A percentile compares a stretch with the other conserved stretches of the same genome.
phyloP scores from a whole-genome alignment of 2,888 invertebrate species.

The Athetis lepigone region DNA sequence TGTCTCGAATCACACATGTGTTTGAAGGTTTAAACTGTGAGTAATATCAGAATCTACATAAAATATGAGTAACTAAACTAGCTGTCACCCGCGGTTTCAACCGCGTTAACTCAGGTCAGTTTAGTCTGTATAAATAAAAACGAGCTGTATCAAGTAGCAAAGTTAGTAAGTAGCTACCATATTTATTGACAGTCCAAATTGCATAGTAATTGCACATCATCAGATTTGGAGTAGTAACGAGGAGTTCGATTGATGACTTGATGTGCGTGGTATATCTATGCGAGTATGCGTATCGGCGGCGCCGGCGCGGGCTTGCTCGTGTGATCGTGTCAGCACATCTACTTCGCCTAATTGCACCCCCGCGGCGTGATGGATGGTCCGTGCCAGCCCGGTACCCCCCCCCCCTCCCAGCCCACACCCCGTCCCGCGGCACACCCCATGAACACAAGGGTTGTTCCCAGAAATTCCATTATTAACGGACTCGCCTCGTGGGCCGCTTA shows the following conservation, averaged over 20 bases:
- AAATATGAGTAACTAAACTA: no score
- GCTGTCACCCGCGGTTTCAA: no score
- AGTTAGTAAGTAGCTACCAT: no score
- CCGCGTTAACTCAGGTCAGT: no score
- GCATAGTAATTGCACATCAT: not conserved
- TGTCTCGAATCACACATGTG: no score
- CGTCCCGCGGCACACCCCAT: slow-evolving; percentile 80
- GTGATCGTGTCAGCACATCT: slow-evolving; percentile 89
- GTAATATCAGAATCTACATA: no score
- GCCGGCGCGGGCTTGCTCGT: slow-evolving; percentile 66
- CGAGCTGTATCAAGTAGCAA: no score
- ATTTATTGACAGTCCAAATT: not conserved
- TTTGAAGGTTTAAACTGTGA: no score
- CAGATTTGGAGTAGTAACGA: slow-evolving; percentile 55
- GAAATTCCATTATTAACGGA: slow-evolving; percentile 87
- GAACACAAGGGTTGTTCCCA: slow-evolving; percentile 87
- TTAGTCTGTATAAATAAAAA: no score
- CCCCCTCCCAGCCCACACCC: slow-evolving; percentile 56
- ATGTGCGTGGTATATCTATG: slow-evolving; percentile 38
- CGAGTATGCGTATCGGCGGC: slow-evolving; percentile 54
- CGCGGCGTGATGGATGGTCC: slow-evolving; percentile 87
- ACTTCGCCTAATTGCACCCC: slow-evolving; percentile 82
- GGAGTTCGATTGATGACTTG: slow-evolving; percentile 26
- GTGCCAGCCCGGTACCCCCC: slow-evolving; percentile 65
- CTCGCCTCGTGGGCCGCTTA: slow-evolving; percentile 73